phyloP scores from a whole-genome alignment of 2,888 invertebrate species.

The Xanthia icteritia region DNA sequence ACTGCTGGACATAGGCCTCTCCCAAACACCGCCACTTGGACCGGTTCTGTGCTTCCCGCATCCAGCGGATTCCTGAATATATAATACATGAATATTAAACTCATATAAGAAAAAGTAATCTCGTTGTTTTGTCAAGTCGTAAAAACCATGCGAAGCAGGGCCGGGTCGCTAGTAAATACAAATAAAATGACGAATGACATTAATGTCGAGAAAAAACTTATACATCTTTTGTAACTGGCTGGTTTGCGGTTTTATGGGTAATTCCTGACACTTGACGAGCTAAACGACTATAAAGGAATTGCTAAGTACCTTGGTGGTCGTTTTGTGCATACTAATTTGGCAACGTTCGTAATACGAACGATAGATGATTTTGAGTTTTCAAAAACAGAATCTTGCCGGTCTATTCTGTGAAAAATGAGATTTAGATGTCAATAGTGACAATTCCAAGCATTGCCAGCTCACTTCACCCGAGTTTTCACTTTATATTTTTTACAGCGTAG shows the following conservation, averaged over 20 bases:
- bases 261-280: slow-evolving; percentile 9
- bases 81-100: too few species aligned
- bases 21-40: too few species aligned
- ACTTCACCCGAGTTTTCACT: neutral
- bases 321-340: slow-evolving; percentile 5
- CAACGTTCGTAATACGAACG: neutral
- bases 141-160: neutral
- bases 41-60: too few species aligned
- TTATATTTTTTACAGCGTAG: too few species aligned
- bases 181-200: slow-evolving; percentile 16
- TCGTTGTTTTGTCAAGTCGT: neutral
- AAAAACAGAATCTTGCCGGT: neutral
- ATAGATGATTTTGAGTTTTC: neutral
- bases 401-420: neutral
- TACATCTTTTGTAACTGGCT: slow-evolving; percentile 12
- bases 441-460: neutral
- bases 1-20: too few species aligned
- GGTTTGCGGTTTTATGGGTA: slow-evolving; percentile 12
- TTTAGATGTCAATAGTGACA: neutral
- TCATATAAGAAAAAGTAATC: neutral
- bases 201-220: slow-evolving; percentile 4
- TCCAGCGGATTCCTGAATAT: too few species aligned
- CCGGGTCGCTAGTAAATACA: neutral
- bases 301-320: neutral
- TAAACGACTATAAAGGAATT: neutral